These are phyloP conservation scores for Drosophila paranaensis DNA, from an alignment of 2,888 invertebrate genomes.

Conservation along the genomic window DNA sequence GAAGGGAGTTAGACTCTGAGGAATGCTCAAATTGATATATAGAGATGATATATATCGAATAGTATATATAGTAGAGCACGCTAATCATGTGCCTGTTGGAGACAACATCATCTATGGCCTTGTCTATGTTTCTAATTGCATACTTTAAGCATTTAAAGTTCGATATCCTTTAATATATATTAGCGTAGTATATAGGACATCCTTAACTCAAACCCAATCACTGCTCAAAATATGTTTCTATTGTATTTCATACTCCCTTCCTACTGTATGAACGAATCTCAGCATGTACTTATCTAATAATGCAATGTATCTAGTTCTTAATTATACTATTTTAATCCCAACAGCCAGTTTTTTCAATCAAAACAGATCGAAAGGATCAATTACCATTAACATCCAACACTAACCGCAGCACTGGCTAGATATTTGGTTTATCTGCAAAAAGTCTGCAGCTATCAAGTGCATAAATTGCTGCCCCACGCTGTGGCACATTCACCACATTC, in stretches of 20 bases:
- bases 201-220: conserved; percentile 49
- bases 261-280: conserved; percentile 66
- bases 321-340: conserved; percentile 27
- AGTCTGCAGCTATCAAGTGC: neutral
- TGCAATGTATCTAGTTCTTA: conserved; percentile 55
- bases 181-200: conserved; percentile 27
- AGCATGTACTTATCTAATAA: conserved; percentile 72
- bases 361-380: conserved; percentile 22
- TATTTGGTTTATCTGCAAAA: neutral
- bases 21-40: neutral
- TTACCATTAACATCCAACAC: conserved; percentile 29
- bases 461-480: neutral
- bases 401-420: neutral
- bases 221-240: conserved; percentile 67
- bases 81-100: conserved; percentile 47
- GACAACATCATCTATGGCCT: conserved; percentile 36
- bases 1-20: conserved; percentile 68
- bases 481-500: neutral
- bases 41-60: neutral
- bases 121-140: conserved; percentile 32
- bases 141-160: conserved; percentile 42
- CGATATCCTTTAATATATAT: conserved; percentile 26
- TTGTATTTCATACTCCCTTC: conserved; percentile 46
- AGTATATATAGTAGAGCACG: conserved; percentile 12
- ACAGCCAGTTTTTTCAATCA: conserved; percentile 37